Conservation (phyloP, 2,888 invertebrate genomes). For the Drosophila merina region DNA sequence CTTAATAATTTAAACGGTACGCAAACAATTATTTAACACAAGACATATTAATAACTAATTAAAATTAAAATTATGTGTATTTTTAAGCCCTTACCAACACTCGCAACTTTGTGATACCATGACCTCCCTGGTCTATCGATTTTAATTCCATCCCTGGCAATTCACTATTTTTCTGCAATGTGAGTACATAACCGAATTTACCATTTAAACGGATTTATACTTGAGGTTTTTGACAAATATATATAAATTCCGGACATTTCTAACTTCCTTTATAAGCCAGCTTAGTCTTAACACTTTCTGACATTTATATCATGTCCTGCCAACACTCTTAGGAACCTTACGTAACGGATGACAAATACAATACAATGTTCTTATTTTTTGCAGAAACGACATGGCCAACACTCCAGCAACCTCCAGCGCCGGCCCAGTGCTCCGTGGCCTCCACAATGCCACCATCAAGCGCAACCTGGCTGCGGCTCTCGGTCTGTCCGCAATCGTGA, state of each 20-base stretch:
- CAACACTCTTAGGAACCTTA: conserved; percentile 49
- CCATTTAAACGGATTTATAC: neutral
- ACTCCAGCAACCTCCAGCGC: conserved; percentile 81
- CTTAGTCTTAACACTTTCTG: neutral
- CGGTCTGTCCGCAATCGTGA: conserved; percentile 81
- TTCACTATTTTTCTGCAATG: conserved; percentile 48
- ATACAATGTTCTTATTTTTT: conserved; percentile 17
- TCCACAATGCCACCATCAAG: conserved; percentile 87
- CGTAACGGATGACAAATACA: conserved; percentile 57
- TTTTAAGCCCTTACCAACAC: too few species aligned
- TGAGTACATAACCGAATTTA: conserved; percentile 53
- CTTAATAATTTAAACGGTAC: too few species aligned
- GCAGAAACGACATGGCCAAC: conserved; percentile 70
- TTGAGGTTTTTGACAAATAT: neutral
- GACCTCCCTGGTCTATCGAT: neutral
- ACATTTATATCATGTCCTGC: neutral
- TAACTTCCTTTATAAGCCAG: too few species aligned
- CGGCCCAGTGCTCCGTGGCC: conserved; percentile 89
- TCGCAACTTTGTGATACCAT: too few species aligned
- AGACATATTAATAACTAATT: too few species aligned
- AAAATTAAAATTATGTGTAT: too few species aligned
- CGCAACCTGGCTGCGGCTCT: conserved; percentile 85
- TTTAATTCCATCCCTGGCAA: conserved; percentile 10
- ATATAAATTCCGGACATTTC: neutral
- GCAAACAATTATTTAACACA: too few species aligned